Evolutionary conservation across 2,888 invertebrate genomes (phyloP).

Genomic region (Drosophila paranaensis): DNA sequence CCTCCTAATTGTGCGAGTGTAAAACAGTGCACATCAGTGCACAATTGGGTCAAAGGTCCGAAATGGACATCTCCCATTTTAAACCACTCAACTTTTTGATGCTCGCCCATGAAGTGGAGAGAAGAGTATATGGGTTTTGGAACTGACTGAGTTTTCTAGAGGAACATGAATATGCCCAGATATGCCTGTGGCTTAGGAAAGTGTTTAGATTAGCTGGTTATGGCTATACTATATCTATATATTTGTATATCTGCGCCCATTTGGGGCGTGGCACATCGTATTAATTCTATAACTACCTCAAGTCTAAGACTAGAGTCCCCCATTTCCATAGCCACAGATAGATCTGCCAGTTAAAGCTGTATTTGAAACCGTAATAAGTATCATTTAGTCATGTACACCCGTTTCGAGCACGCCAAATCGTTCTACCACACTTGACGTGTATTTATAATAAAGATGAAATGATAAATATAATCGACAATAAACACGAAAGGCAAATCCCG

Average conservation of each 20-base stretch:
- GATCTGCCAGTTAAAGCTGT: not conserved
- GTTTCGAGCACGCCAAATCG: no score
- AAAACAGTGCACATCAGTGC: slow-evolving; percentile 48
- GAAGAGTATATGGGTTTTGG: not conserved
- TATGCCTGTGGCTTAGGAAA: not conserved
- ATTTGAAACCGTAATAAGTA: not conserved
- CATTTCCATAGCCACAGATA: not conserved
- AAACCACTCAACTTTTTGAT: slow-evolving; percentile 2
- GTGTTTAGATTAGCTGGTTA: no score
- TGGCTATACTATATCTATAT: not conserved
- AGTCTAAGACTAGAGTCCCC: not conserved
- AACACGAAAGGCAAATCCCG: slow-evolving; percentile 9
- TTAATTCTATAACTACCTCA: not conserved
- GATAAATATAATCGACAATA: slow-evolving; percentile 18
- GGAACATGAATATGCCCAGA: not conserved
- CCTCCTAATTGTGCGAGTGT: slow-evolving; percentile 54
- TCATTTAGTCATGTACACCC: not conserved
- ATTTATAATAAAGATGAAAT: slow-evolving; percentile 25
- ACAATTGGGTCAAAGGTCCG: slow-evolving; percentile 53
- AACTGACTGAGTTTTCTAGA: not conserved
- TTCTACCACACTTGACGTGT: not conserved
- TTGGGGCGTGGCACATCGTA: not conserved
- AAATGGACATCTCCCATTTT: slow-evolving; percentile 38
- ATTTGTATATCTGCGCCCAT: not conserved
- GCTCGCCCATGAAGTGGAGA: not conserved